Percentiles rank a stretch among this genome's conserved stretches.
Conservation (phyloP, 2,797 vertebrate species). For the Sebastes steindachneri region DNA sequence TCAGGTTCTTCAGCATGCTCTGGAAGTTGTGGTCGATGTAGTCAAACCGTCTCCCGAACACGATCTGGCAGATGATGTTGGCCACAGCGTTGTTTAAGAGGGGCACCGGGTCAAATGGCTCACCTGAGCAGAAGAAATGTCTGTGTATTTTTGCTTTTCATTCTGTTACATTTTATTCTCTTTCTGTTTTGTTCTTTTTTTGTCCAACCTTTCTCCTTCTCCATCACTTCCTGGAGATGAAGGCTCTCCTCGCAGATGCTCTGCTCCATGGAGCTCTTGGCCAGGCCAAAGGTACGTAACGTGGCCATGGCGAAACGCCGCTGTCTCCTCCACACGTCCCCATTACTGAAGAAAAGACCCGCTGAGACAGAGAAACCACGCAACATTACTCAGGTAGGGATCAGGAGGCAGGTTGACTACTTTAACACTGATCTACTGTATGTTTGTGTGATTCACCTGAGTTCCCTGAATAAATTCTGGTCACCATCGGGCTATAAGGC, state of each 20-base stretch:
- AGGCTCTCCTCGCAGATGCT: slow-evolving; percentile 75
- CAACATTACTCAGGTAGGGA: neutral
- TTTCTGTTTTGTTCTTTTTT: neutral
- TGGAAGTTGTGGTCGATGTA: slow-evolving; percentile 76
- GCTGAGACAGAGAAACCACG: slow-evolving; percentile 17
- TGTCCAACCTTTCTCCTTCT: slow-evolving; percentile 70
- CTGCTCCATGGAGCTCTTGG: slow-evolving; percentile 70
- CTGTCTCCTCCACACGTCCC: slow-evolving; percentile 77
- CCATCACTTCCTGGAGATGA: slow-evolving; percentile 75
- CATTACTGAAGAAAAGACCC: slow-evolving; percentile 82
- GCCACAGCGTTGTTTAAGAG: slow-evolving; percentile 79
- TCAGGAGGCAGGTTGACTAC: neutral
- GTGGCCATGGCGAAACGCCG: slow-evolving; percentile 79
- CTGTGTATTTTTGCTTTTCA: neutral
- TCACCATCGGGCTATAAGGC: slow-evolving; percentile 63
- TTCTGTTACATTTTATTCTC: neutral
- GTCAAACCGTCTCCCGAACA: slow-evolving; percentile 81
- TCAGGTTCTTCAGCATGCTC: slow-evolving; percentile 73
- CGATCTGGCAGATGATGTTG: slow-evolving; percentile 84
- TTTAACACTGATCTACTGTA: neutral
- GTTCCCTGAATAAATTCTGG: slow-evolving; percentile 65
- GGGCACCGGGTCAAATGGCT: slow-evolving; percentile 74
- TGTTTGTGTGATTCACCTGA: slow-evolving; percentile 75
- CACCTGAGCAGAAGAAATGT: slow-evolving; percentile 54
- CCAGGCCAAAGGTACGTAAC: slow-evolving; percentile 76